Conservation (phyloP, 2,113 vertebrate species). For the Motacilla alba region DNA sequence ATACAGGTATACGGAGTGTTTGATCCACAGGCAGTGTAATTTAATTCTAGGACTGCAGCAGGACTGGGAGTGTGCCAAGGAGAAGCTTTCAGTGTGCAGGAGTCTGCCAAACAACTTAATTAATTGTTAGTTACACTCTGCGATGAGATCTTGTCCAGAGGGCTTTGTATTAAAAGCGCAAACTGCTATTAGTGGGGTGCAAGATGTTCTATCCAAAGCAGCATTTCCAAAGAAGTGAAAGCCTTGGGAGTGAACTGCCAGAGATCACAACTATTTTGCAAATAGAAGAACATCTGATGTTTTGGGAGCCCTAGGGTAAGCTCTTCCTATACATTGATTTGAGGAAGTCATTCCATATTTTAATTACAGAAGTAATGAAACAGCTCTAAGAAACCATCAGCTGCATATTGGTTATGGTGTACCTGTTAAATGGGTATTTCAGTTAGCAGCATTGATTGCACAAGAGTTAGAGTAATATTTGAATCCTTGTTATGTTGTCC, state of each 20-base stretch:
- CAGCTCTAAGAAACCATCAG: not conserved
- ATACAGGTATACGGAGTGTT: not conserved
- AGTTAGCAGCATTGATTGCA: not conserved
- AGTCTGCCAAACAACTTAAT: constrained; percentile 8
- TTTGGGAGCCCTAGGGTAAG: not conserved
- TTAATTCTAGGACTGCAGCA: not conserved
- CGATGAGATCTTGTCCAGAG: not conserved
- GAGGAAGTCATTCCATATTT: not conserved
- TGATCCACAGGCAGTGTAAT: not conserved
- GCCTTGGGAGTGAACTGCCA: not conserved
- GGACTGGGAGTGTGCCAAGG: not conserved
- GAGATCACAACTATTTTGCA: not conserved
- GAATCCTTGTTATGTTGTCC: not conserved
- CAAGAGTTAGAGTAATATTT: not conserved
- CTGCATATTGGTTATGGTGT: not conserved
- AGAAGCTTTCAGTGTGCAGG: not conserved
- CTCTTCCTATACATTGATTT: not conserved
- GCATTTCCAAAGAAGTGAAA: not conserved
- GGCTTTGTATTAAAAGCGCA: not conserved
- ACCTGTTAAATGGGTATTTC: not conserved
- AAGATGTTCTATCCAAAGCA: not conserved
- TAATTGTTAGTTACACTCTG: not conserved
- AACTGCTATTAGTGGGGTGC: not conserved
- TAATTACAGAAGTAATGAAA: not conserved
- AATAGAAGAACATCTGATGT: not conserved